Evolutionary conservation across 1,140 invertebrate species (phyloP).

Genomic region (Sesamia nonagrioides): DNA sequence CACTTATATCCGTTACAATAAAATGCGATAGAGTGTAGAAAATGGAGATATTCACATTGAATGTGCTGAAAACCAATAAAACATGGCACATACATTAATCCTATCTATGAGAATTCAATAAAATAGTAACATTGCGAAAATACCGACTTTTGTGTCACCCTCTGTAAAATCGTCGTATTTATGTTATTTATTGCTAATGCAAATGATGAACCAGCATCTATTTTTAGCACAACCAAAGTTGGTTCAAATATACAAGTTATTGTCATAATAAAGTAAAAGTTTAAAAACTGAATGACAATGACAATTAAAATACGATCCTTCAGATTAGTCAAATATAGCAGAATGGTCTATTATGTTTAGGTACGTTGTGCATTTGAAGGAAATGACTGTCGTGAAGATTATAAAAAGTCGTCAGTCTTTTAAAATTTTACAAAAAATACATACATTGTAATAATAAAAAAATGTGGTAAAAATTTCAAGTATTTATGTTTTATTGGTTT

Average conservation of each 20-base stretch:
- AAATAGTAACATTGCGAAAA: not conserved
- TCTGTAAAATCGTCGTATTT: too few relatives aligned
- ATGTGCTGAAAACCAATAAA: constrained; percentile 79
- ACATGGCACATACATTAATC: constrained; percentile 54
- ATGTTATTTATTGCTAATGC: too few relatives aligned
- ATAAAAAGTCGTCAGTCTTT: constrained; percentile 19
- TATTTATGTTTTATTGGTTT: constrained; percentile 76
- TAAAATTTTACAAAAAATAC: not conserved
- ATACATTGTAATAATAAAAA: too few relatives aligned
- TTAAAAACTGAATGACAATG: constrained; percentile 5
- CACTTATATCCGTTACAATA: constrained; percentile 25
- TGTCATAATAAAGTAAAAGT: not conserved
- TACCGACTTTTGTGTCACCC: too few relatives aligned
- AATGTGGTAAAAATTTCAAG: constrained; percentile 17
- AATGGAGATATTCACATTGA: constrained; percentile 74
- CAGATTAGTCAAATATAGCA: constrained; percentile 12
- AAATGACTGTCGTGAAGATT: constrained; percentile 15
- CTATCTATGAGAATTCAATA: constrained; percentile 19
- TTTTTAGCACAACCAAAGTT: not conserved
- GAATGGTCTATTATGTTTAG: too few relatives aligned
- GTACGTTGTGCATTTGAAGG: constrained; percentile 14
- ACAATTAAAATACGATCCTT: constrained; percentile 4
- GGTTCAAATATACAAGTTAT: not conserved
- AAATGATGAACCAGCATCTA: not conserved
- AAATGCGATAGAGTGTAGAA: constrained; percentile 86